phyloP scores from a whole-genome alignment of 1,140 invertebrate species.

The Brachystomella parvula region DNA sequence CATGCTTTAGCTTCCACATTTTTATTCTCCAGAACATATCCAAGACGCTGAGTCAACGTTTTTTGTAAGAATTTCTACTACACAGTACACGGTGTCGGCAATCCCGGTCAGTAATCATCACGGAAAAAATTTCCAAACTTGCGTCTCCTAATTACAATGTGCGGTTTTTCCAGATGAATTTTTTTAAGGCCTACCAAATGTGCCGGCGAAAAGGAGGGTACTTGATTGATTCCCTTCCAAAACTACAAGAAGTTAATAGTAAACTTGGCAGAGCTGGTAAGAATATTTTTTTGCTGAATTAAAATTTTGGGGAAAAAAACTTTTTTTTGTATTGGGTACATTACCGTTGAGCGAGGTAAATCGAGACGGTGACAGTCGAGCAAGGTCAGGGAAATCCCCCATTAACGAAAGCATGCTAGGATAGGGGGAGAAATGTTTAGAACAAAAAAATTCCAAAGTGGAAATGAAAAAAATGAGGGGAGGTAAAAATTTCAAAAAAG shows the following conservation, averaged over 20 bases:
- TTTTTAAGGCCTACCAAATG: not conserved
- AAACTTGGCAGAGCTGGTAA: not conserved
- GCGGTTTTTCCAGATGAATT: not conserved
- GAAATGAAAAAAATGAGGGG: too few species aligned
- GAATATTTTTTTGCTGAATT: not conserved
- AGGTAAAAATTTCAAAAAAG: too few species aligned
- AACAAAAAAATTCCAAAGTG: not conserved
- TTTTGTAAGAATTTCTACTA: not conserved
- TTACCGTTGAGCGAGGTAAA: too few species aligned
- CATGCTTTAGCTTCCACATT: not conserved
- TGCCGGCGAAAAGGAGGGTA: not conserved
- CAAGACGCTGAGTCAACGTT: not conserved
- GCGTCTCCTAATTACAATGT: not conserved
- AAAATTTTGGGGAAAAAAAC: too few species aligned
- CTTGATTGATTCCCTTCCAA: not conserved
- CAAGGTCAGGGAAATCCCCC: too few species aligned
- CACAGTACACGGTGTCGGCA: not conserved
- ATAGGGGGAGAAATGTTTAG: too few species aligned
- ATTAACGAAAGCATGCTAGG: too few species aligned
- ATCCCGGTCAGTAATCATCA: not conserved
- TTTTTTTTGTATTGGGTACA: too few species aligned
- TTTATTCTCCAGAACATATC: not conserved
- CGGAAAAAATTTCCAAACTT: not conserved
- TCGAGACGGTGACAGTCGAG: too few species aligned
- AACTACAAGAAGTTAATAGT: not conserved